Conservation (phyloP, 2,888 invertebrate species). For the Drosophila macrospina region DNA sequence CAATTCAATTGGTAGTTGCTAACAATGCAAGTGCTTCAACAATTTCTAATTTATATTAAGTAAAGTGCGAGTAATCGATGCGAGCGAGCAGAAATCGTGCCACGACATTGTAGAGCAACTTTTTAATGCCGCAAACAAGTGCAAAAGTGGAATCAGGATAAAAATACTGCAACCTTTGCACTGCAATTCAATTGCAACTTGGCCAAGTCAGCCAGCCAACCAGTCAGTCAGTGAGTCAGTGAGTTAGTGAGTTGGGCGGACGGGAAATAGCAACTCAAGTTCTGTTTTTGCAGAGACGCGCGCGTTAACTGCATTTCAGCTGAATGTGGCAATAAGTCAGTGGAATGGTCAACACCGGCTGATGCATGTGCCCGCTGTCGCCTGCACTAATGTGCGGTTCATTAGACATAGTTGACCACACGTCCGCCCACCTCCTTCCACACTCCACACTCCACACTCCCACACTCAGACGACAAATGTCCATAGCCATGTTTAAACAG, state of each 20-base stretch:
- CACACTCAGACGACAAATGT: not conserved
- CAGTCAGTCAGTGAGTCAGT: not conserved
- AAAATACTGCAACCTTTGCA: slow-evolving; percentile 44
- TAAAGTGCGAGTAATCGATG: slow-evolving; percentile 68
- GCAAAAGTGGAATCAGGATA: slow-evolving; percentile 14
- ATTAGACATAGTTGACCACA: slow-evolving; percentile 76
- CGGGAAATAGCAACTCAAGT: not conserved
- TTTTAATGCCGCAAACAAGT: slow-evolving; percentile 24
- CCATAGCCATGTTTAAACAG: slow-evolving; percentile 1
- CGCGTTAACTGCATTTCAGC: slow-evolving; percentile 60
- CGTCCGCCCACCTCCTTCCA: too few species aligned
- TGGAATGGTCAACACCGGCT: slow-evolving; percentile 19
- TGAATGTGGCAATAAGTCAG: slow-evolving; percentile 73
- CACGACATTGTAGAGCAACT: slow-evolving; percentile 16
- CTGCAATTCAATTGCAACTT: slow-evolving; percentile 69
- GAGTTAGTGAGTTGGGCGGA: slow-evolving; percentile 6
- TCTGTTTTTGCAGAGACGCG: slow-evolving; percentile 31
- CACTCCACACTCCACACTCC: not conserved
- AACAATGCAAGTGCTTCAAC: slow-evolving; percentile 59
- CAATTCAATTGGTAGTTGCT: slow-evolving; percentile 44
- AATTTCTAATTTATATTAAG: slow-evolving; percentile 78
- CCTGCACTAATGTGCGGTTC: slow-evolving; percentile 80
- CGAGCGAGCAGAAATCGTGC: slow-evolving; percentile 29
- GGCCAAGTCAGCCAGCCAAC: not conserved
- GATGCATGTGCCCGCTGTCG: slow-evolving; percentile 30